Evolutionary conservation across 2,888 invertebrate species (phyloP).

Genomic region (Ectobius pallidus): DNA sequence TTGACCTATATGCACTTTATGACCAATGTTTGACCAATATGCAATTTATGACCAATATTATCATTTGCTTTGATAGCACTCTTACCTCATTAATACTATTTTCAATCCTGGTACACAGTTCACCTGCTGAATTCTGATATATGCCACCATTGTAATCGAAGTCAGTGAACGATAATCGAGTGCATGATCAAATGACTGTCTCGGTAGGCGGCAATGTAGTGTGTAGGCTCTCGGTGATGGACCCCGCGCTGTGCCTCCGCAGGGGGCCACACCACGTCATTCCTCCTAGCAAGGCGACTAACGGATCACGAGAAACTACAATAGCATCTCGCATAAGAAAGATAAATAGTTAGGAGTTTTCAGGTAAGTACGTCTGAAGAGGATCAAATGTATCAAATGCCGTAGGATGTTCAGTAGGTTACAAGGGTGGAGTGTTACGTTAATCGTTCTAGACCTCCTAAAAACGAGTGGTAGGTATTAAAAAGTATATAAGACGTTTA

Average conservation of each 20-base stretch:
- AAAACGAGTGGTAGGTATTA: too few relatives aligned
- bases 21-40: too few relatives aligned
- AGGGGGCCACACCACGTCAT: slow-evolving; percentile 1
- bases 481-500: too few relatives aligned
- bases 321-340: slow-evolving; percentile 16
- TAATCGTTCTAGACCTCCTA: too few relatives aligned
- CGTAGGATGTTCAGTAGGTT: too few relatives aligned
- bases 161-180: slow-evolving; percentile 8
- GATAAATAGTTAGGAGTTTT: slow-evolving; percentile 20
- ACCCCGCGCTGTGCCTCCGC: slow-evolving; percentile 6
- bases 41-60: too few relatives aligned
- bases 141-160: not conserved
- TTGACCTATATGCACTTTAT: too few relatives aligned
- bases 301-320: slow-evolving; percentile 15
- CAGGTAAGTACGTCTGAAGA: not conserved
- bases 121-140: too few relatives aligned
- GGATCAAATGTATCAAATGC: not conserved
- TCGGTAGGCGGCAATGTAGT: not conserved
- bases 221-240: not conserved
- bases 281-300: not conserved
- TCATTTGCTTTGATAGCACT: too few relatives aligned
- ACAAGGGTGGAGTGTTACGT: too few relatives aligned
- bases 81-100: too few relatives aligned
- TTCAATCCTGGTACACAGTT: too few relatives aligned
- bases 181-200: not conserved